phyloP scores from a whole-genome alignment of 2,888 invertebrate genomes.

The Sarcophaga subvicina region DNA sequence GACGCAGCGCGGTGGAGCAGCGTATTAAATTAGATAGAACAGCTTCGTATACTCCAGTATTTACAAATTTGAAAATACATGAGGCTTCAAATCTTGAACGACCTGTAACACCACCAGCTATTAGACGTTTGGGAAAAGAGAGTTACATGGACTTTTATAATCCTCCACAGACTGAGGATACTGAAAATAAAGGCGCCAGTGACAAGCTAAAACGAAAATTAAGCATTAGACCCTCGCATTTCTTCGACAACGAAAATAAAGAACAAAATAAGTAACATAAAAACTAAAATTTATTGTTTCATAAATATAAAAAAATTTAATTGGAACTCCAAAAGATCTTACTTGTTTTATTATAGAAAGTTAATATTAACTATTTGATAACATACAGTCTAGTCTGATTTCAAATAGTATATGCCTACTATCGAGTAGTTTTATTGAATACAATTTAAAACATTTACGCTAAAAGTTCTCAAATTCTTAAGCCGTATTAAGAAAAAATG shows the following conservation, averaged over 20 bases:
- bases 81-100: conserved; percentile 84
- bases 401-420: too few relatives aligned
- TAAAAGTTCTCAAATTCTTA: too few relatives aligned
- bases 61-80: conserved; percentile 86
- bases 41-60: conserved; percentile 87
- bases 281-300: too few relatives aligned
- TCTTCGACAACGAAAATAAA: neutral
- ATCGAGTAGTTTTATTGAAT: too few relatives aligned
- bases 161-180: conserved; percentile 23
- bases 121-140: conserved; percentile 80
- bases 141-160: conserved; percentile 76
- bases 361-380: too few relatives aligned
- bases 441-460: too few relatives aligned
- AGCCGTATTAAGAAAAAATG: too few relatives aligned
- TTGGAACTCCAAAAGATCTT: too few relatives aligned
- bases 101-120: conserved; percentile 83
- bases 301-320: too few relatives aligned
- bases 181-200: neutral
- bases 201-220: conserved; percentile 9
- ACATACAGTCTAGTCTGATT: too few relatives aligned
- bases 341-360: too few relatives aligned
- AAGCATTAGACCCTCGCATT: conserved; percentile 24
- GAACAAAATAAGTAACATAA: too few relatives aligned
- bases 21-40: conserved; percentile 84
- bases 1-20: conserved; percentile 79